Conservation (phyloP, 2,797 vertebrate species). For the Semotilus atromaculatus region DNA sequence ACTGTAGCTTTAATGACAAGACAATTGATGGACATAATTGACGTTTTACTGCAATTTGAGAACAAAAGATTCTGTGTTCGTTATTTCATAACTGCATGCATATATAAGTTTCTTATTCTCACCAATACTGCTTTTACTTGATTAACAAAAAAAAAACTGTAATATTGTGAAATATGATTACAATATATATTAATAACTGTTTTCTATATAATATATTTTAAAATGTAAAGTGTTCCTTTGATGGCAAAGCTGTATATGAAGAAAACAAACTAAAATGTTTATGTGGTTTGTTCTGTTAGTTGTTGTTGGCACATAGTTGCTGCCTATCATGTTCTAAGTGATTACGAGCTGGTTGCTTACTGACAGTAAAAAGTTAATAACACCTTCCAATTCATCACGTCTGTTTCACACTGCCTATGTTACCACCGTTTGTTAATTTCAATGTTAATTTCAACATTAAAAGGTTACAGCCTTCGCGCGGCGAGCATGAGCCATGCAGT, state of each 20-base stretch:
- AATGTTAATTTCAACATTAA: not conserved
- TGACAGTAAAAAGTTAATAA: not conserved
- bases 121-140: not conserved
- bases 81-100: not conserved
- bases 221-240: not conserved
- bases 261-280: too few relatives aligned
- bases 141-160: not conserved
- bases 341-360: not conserved
- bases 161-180: not conserved
- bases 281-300: too few relatives aligned
- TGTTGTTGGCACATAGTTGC: too few relatives aligned
- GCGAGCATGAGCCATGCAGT: not conserved
- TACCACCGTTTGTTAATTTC: not conserved
- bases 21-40: too few relatives aligned
- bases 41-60: not conserved
- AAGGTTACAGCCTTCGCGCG: not conserved
- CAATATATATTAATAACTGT: not conserved
- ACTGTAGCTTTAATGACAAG: too few relatives aligned
- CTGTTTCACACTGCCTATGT: conserved; percentile 7
- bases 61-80: not conserved
- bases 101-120: not conserved
- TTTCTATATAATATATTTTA: not conserved
- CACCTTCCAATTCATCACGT: not conserved
- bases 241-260: not conserved
- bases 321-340: not conserved